Evolutionary conservation across 2,113 vertebrate genomes (phyloP).

Genomic region (Leptodactylus fuscus): DNA sequence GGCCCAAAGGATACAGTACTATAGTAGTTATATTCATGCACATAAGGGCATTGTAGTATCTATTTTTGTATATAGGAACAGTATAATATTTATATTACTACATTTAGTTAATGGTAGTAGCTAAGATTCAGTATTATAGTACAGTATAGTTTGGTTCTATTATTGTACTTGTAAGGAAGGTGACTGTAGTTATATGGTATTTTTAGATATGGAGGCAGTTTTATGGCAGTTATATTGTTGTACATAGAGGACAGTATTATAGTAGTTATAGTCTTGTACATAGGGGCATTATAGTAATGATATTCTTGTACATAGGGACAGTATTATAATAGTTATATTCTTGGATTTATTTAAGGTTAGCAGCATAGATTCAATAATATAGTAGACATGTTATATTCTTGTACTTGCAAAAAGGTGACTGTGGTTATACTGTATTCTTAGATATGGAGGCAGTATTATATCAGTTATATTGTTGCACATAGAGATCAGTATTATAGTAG

Average conservation of each 20-base stretch:
- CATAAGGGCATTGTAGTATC: not conserved
- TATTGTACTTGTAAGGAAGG: not conserved
- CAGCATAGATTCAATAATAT: not conserved
- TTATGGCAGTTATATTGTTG: too few species aligned
- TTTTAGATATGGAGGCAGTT: not conserved
- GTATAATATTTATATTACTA: too few species aligned
- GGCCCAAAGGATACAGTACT: not conserved
- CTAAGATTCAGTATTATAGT: not conserved
- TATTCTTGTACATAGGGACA: too few species aligned
- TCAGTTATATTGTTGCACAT: not conserved
- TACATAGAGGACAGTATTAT: too few species aligned
- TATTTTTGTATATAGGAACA: too few species aligned
- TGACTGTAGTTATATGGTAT: not conserved
- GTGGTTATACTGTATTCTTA: conserved; percentile 1
- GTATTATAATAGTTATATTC: too few species aligned
- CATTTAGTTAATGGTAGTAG: too few species aligned
- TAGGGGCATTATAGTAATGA: too few species aligned
- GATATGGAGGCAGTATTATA: not conserved
- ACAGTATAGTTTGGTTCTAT: too few species aligned
- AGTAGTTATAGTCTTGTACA: too few species aligned
- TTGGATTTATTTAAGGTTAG: too few species aligned
- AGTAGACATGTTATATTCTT: not conserved
- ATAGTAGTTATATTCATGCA: conserved; percentile 7
- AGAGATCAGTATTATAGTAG: not conserved
- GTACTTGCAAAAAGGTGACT: not conserved